These are phyloP conservation scores for Diacarnus erythraeanus DNA, from an alignment of 37 sponge, comb jelly and placozoan species.

Conservation along the genomic window DNA sequence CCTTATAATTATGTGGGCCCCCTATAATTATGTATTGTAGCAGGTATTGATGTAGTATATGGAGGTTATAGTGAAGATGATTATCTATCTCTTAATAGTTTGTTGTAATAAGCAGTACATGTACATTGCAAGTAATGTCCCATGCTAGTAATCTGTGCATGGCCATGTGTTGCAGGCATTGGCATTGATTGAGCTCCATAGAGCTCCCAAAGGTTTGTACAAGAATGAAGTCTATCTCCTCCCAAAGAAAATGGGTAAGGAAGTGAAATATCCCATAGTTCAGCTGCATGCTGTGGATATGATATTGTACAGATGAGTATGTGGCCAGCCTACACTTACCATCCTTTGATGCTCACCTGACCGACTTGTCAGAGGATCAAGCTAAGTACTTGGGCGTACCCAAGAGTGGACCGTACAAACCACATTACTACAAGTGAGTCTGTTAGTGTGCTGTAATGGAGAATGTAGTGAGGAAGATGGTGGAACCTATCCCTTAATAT, in stretches of 20 bases:
- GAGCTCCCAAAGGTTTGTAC: constrained; percentile 73
- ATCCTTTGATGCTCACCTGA: constrained; percentile 79
- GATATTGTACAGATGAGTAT: constrained; percentile 71
- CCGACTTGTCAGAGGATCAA: constrained; percentile 76
- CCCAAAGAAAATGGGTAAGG: constrained; percentile 90
- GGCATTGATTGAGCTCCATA: constrained; percentile 83
- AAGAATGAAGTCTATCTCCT: constrained; percentile 86
- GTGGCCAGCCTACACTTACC: constrained; percentile 86
- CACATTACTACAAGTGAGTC: constrained; percentile 86
- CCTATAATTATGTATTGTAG: too few species aligned
- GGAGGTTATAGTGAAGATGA: too few species aligned
- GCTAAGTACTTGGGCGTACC: constrained; percentile 77
- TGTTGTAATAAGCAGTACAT: background rate
- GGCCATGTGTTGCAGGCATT: constrained; percentile 41
- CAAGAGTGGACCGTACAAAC: constrained; percentile 85
- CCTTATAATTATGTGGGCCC: too few species aligned
- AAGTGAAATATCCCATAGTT: background rate
- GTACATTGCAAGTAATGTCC: background rate
- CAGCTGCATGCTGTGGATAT: background rate
- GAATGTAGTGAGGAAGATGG: too few species aligned
- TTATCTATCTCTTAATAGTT: too few species aligned
- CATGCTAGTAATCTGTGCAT: background rate
- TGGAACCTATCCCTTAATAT: too few species aligned
- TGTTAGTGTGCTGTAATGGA: too few species aligned
- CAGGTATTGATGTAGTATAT: too few species aligned